Evolutionary conservation across 2,797 vertebrate species (phyloP), one percentile per base, ranked within the genome.

Genomic region (Streptopelia turtur): DNA sequence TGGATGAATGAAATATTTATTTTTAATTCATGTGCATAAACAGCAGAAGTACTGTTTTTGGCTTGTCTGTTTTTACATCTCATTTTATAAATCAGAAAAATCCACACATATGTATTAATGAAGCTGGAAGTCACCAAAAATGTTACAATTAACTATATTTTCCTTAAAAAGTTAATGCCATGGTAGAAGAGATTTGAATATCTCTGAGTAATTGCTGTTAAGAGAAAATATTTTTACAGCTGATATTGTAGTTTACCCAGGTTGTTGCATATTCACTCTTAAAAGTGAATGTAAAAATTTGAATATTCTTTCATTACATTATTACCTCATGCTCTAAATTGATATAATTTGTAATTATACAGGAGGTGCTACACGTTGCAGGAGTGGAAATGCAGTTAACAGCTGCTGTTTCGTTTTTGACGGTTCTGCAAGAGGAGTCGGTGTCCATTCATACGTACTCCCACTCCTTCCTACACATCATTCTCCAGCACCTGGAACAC

Each of bases 381-480:
- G 98, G 98, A 56, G 98, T 97, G 92, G 99, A 99, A 87, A 99
- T 99, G 98, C 99, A 99, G 97, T 97, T 99, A 56, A 98, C 98
- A 9, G 99, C 99, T 56, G 99, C 99, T 3, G 98, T 98, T 18
- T 99, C 99, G 0, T 99, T 99, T 97, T 79, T 99, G 96, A 99
- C 98, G 92, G 98, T 99, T 94, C 98, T 99, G 10, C 99, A 99
- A 97, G 99, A 99, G 39, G 99, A 99, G 89, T 98, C 98, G 1
- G 98, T 99, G 93, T 98, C 99, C 65, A 98, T 99, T 96, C 99
- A 99, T 96, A 98, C 98, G 0, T 99, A 99, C 91, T 99, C 98
- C 52, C 99, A 99, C 95, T 98, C 98, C 75, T 99, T 99, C 95
- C 98, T 99, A 65, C 99, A 99, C 95, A 98, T 98, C n/a, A 99